Evolutionary conservation across 2,113 vertebrate species (phyloP).

Genomic region (Choloepus hoffmanni): DNA sequence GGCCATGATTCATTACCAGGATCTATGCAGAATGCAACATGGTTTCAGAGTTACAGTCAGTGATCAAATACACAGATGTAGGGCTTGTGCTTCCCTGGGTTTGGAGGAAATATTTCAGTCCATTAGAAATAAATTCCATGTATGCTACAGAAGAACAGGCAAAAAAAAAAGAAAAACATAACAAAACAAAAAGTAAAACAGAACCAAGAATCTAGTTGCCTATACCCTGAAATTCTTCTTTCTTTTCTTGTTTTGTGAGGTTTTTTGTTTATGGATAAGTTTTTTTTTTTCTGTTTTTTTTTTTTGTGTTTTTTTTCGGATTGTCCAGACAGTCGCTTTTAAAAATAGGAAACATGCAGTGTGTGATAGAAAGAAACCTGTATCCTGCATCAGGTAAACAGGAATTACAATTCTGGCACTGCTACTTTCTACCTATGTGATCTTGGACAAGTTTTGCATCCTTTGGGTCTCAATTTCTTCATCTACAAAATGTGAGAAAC

Average conservation of each 20-base stretch:
- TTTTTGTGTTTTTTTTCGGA: not conserved
- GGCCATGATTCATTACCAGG: conserved; percentile 35
- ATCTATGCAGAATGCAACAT: conserved; percentile 2
- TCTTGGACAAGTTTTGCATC: not conserved
- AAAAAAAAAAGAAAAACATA: too few species aligned
- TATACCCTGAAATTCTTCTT: not conserved
- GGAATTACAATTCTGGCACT: not conserved
- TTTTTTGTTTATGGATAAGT: not conserved
- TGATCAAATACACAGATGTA: not conserved
- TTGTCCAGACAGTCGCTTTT: not conserved
- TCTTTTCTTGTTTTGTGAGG: not conserved
- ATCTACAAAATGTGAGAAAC: conserved; percentile 5
- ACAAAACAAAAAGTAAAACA: not conserved
- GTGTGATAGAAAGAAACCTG: not conserved
- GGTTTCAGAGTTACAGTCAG: not conserved
- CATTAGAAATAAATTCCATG: not conserved
- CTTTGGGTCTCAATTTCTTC: not conserved
- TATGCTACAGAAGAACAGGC: not conserved
- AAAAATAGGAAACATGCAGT: not conserved
- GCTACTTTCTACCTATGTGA: not conserved
- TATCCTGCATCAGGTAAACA: not conserved
- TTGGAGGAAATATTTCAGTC: not conserved
- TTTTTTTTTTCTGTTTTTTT: not conserved
- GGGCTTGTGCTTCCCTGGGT: not conserved
- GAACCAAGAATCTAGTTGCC: not conserved